Base-by-base conservation (phyloP, 2,888 invertebrate genomes). In the Lypha dubia region DNA sequence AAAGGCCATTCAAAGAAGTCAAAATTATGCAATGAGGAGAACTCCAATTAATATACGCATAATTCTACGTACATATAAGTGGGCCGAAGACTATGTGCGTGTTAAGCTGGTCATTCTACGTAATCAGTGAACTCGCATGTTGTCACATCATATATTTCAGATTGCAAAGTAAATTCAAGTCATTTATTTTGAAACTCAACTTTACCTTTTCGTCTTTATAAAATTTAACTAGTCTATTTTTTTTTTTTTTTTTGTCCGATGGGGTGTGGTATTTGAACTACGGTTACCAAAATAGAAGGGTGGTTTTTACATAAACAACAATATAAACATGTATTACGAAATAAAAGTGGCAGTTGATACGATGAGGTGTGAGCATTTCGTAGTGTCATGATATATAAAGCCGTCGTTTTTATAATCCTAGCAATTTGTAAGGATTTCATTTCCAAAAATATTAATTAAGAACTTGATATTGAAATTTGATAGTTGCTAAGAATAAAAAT, bases 381-480 rank as follows among this genome's bases (percentile, higher is more conserved):
- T 70, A 49, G 56, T 74, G 60, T 56, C 38, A 28, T 9, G 9
- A 62, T 44, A 53, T 62, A 80, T 46, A 53, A 63, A 13, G 44
- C 35, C 67, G 22, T 53, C 53, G 20, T 76, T 56, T 49, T 11
- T 20, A 60, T 79, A 81, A 81, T 81, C 74, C 77, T 24, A 74
- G 77, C 63, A 84, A 84, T 84, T 84, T 81, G 84, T 79, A 62
- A 73, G 73, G 77, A 70, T 81, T 81, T 81, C 17, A 15, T 70
- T 77, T 74, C 44, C 51, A 70, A 74, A 60, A 74, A 75, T 74
- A 79, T 84, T 84, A 79, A 84, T 84, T 81, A 81, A 81, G 76
- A 84, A 84, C 77, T 81, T 81, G 84, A 79, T 84, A 84, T 79
- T 84, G 81, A 84, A 84, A 84, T 79, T 70, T 74, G 81, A 84